Evolutionary conservation across 2,113 vertebrate genomes (phyloP).

Genomic region (Smithornis capensis): DNA sequence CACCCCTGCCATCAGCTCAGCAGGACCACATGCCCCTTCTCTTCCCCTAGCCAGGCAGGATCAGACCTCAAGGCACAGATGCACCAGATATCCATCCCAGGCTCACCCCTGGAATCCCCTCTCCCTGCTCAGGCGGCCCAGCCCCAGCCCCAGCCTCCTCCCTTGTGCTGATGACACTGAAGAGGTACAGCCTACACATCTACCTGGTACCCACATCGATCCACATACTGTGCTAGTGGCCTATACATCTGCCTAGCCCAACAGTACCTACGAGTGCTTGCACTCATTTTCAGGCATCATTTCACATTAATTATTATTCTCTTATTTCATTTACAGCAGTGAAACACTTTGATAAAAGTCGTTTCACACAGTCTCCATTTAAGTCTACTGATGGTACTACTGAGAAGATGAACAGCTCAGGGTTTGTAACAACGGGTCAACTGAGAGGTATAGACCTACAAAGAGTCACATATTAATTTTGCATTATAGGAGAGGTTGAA

Average conservation of each 20-base stretch:
- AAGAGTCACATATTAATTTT: not conserved
- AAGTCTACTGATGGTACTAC: not conserved
- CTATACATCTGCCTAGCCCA: not conserved
- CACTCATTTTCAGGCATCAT: not conserved
- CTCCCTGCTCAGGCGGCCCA: not conserved
- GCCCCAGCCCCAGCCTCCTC: not conserved
- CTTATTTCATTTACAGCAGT: not conserved
- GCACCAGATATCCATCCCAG: not conserved
- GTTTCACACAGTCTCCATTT: not conserved
- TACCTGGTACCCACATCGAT: accelerated
- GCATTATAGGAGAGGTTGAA: not conserved
- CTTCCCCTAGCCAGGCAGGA: not conserved
- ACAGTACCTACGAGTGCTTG: not conserved
- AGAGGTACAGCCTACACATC: not conserved
- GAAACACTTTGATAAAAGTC: not conserved
- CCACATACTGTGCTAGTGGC: not conserved
- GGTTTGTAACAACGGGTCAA: not conserved
- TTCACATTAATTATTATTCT: not conserved
- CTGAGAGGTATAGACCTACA: not conserved
- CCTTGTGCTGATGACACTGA: too few relatives aligned
- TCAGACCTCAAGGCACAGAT: not conserved
- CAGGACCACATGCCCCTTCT: not conserved
- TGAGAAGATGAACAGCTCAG: not conserved
- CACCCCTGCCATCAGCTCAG: not conserved
- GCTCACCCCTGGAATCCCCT: not conserved